These are phyloP conservation scores for Sphaeramia orbicularis DNA, from an alignment of 2,797 vertebrate species.

Conservation along the genomic window DNA sequence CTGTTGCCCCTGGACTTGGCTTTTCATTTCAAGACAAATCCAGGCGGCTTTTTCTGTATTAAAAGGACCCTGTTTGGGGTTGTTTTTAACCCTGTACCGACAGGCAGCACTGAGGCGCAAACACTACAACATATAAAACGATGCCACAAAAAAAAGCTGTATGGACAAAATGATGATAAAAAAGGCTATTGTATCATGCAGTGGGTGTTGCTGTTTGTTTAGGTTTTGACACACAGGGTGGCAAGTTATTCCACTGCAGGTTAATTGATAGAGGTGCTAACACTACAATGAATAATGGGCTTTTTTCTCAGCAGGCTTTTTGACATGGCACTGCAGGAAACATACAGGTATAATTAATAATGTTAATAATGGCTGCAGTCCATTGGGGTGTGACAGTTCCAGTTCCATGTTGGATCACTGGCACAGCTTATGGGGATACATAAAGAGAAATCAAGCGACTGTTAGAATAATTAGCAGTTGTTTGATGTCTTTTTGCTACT, in stretches of 20 bases:
- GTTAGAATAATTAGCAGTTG: constrained; percentile 13
- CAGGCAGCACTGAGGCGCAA: constrained; percentile 11
- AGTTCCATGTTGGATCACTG: constrained; percentile 6
- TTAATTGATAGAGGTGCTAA: constrained; percentile 6
- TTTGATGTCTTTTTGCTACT: constrained; percentile 5
- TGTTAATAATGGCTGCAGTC: constrained; percentile 43
- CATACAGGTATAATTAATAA: constrained; percentile 36
- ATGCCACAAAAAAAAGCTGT: constrained; percentile 9
- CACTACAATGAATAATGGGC: constrained; percentile 31
- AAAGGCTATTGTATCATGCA: constrained; percentile 9
- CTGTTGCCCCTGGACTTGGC: constrained; percentile 27
- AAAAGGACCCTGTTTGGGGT: constrained; percentile 26
- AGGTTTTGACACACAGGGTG: constrained; percentile 5
- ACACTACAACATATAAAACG: constrained; percentile 23
- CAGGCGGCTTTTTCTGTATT: constrained; percentile 30
- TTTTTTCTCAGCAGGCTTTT: constrained; percentile 38
- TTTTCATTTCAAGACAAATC: constrained; percentile 20
- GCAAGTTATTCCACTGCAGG: constrained; percentile 18
- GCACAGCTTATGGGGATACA: neutral
- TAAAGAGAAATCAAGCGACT: constrained; percentile 15
- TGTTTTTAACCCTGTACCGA: constrained; percentile 31
- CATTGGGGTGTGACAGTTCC: constrained; percentile 28
- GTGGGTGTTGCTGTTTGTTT: constrained; percentile 23
- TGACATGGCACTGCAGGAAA: constrained; percentile 37
- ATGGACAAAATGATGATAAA: constrained; percentile 40